These are phyloP conservation scores for Chrysomela aeneicollis DNA, from an alignment of 2,888 invertebrate genomes.

Conservation along the genomic window DNA sequence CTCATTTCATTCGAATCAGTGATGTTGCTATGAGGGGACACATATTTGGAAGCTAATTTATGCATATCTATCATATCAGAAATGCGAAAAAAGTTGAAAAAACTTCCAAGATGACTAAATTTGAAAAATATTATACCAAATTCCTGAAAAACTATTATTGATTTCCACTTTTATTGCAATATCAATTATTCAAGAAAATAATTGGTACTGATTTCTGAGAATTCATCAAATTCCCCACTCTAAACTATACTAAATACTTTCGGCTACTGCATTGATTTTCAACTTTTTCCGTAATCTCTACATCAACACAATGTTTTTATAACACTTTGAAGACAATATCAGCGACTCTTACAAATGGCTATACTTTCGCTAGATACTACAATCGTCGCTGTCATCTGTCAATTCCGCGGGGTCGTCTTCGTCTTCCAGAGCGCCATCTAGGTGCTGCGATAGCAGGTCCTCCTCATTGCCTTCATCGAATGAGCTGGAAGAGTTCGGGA, in stretches of 20 bases:
- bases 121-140: too few relatives aligned
- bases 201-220: too few relatives aligned
- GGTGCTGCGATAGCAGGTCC: slow-evolving; percentile 73
- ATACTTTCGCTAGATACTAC: slow-evolving; percentile 65
- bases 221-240: too few relatives aligned
- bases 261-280: background rate
- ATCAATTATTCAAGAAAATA: too few relatives aligned
- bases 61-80: background rate
- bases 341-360: slow-evolving; percentile 25
- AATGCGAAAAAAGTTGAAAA: background rate
- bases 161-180: too few relatives aligned
- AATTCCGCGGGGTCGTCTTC: slow-evolving; percentile 49
- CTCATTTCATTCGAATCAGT: background rate
- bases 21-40: background rate
- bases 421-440: slow-evolving; percentile 65
- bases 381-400: slow-evolving; percentile 69
- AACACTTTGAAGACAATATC: slow-evolving; percentile 28
- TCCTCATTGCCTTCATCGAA: slow-evolving; percentile 74
- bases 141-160: too few relatives aligned
- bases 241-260: too few relatives aligned
- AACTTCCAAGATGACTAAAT: too few relatives aligned
- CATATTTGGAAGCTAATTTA: background rate
- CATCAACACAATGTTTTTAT: too few relatives aligned
- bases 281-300: background rate
- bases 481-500: slow-evolving; percentile 64